These are phyloP conservation scores for Nyctibius bracteatus DNA, from an alignment of 2,113 vertebrate genomes.

Conservation along the genomic window DNA sequence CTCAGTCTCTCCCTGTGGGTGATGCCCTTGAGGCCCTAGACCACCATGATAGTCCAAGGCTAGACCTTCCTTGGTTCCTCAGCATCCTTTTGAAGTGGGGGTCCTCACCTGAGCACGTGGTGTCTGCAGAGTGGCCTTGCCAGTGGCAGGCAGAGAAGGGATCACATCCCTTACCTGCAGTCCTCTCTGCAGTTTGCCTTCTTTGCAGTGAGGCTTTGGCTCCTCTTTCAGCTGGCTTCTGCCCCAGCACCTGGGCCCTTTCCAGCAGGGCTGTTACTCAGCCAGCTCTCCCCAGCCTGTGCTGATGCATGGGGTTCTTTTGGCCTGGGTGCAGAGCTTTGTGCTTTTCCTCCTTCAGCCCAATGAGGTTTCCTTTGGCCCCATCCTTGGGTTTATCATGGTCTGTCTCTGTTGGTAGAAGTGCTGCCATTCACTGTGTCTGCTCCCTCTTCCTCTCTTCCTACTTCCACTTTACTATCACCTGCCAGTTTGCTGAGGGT, in stretches of 20 bases:
- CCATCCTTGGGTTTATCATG: accelerated
- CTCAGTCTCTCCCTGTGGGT: not conserved
- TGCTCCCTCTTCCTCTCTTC: not conserved
- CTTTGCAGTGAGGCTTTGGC: not conserved
- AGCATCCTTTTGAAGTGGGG: not conserved
- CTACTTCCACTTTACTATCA: accelerated
- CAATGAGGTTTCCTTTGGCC: not conserved
- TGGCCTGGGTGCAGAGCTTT: not conserved
- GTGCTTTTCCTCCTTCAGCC: not conserved
- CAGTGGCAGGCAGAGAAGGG: not conserved
- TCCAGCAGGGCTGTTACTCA: not conserved
- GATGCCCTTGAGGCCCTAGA: not conserved
- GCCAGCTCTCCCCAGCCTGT: not conserved
- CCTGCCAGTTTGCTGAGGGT: not conserved
- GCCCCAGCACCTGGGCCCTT: not conserved
- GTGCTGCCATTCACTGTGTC: not conserved
- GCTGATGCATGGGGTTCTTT: not conserved
- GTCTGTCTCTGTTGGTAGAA: not conserved
- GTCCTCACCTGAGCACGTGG: not conserved
- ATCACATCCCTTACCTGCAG: no score
- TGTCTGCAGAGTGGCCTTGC: not conserved
- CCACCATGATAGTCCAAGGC: not conserved
- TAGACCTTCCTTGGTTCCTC: not conserved
- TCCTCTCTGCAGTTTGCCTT: not conserved
- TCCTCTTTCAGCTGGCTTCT: accelerated